phyloP scores from a whole-genome alignment of 2,113 vertebrate species.

The Boulengeromyrus knoepffleri region DNA sequence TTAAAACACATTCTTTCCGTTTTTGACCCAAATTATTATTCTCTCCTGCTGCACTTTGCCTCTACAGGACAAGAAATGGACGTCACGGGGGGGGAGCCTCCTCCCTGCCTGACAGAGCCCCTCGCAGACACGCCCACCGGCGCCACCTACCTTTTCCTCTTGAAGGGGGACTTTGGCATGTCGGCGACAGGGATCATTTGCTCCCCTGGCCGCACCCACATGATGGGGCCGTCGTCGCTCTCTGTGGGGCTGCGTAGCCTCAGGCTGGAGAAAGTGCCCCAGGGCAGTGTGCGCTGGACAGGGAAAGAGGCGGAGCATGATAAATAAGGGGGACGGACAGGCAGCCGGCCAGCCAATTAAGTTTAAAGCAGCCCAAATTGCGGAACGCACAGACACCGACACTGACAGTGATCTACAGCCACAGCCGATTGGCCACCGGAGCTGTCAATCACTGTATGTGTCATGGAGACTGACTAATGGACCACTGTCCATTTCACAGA shows the following conservation, averaged over 20 bases:
- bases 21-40: neutral
- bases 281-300: constrained; percentile 82
- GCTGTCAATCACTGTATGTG: neutral
- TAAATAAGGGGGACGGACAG: neutral
- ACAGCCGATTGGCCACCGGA: neutral
- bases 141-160: constrained; percentile 80
- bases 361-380: neutral
- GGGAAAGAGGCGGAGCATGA: constrained; percentile 20
- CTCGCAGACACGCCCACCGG: too few species aligned
- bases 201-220: constrained; percentile 97
- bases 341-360: neutral
- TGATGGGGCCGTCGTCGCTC: constrained; percentile 93
- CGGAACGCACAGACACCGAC: neutral
- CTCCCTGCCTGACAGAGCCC: neutral
- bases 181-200: constrained; percentile 98
- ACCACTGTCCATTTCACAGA: neutral
- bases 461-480: neutral
- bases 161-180: constrained; percentile 98
- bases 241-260: constrained; percentile 80
- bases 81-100: neutral
- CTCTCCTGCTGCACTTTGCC: neutral
- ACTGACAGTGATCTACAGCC: neutral
- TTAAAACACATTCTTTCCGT: neutral
- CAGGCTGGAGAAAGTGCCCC: constrained; percentile 90
- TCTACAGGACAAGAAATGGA: neutral